A percentile compares a stretch with the other conserved stretches of the same genome.
phyloP scores from a whole-genome alignment of 2,113 vertebrate species.

The Tragulus kanchil region DNA sequence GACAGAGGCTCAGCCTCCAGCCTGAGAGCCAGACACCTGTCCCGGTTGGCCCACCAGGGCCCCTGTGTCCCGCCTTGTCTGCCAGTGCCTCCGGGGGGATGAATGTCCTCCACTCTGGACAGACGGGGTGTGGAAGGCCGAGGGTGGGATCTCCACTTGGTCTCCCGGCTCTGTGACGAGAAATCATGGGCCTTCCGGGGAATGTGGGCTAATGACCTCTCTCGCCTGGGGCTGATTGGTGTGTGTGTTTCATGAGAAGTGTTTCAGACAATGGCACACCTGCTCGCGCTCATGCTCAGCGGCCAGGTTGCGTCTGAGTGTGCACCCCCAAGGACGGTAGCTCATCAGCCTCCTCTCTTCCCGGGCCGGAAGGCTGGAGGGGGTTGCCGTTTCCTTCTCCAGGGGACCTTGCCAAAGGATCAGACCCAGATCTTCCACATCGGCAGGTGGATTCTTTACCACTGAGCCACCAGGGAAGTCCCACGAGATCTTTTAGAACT shows the following conservation, averaged over 20 bases:
- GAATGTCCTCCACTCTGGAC: neutral
- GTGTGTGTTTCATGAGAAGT: neutral
- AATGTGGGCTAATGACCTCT: neutral
- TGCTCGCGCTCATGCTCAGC: no score
- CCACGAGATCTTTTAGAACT: neutral
- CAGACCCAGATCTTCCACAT: neutral
- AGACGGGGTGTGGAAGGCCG: neutral
- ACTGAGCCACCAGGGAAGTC: neutral
- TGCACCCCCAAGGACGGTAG: no score
- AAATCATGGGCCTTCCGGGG: neutral
- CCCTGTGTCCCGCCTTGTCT: accelerated
- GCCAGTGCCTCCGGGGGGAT: neutral
- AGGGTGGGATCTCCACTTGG: neutral
- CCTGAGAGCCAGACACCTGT: neutral
- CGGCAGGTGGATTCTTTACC: neutral
- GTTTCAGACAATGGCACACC: neutral
- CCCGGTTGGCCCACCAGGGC: neutral
- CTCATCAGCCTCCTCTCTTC: no score
- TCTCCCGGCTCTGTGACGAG: neutral
- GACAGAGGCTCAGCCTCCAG: neutral
- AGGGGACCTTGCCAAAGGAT: neutral
- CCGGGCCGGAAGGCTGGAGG: no score
- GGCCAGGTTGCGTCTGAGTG: no score
- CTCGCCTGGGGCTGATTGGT: neutral
- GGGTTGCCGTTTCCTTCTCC: neutral